Percentiles rank a stretch among this genome's conserved stretches.
These are phyloP conservation scores for Synaphobranchus kaupii DNA, from an alignment of 2,797 vertebrate species.

Conservation along the genomic window DNA sequence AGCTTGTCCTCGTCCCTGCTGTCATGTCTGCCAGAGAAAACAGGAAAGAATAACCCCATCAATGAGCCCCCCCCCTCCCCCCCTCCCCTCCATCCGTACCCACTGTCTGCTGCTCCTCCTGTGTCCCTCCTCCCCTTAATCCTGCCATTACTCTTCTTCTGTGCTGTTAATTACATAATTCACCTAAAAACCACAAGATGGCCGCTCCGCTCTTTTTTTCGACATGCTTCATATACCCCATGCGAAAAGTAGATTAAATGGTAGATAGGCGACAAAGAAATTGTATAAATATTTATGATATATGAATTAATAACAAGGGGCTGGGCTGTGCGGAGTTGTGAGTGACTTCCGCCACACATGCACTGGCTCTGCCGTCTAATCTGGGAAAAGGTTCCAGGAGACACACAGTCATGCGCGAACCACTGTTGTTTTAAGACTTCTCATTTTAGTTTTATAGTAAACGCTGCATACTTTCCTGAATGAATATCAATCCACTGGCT, in stretches of 20 bases:
- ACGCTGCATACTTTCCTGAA: neutral
- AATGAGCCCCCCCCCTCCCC: neutral
- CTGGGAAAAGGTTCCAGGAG: neutral
- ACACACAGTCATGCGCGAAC: neutral
- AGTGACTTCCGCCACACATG: neutral
- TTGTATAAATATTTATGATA: neutral
- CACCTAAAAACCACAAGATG: constrained; percentile 15
- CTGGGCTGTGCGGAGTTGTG: neutral
- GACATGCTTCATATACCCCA: constrained; percentile 4
- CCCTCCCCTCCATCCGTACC: neutral
- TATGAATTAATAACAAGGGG: neutral
- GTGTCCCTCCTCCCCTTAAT: neutral
- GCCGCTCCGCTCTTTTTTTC: constrained; percentile 4
- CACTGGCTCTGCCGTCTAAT: neutral
- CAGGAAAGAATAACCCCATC: constrained; percentile 25
- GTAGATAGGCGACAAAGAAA: neutral
- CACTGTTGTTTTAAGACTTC: neutral
- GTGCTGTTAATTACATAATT: constrained; percentile 29
- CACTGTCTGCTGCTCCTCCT: constrained; percentile 3
- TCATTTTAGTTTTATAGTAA: neutral
- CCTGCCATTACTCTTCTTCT: constrained; percentile 16
- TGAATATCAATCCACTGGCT: neutral
- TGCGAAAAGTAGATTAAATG: constrained; percentile 17
- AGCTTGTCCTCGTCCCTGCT: constrained; percentile 34
- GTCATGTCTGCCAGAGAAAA: constrained; percentile 33